Base-by-base conservation (phyloP, 2,113 vertebrate genomes). In the Hypanus sabinus region DNA sequence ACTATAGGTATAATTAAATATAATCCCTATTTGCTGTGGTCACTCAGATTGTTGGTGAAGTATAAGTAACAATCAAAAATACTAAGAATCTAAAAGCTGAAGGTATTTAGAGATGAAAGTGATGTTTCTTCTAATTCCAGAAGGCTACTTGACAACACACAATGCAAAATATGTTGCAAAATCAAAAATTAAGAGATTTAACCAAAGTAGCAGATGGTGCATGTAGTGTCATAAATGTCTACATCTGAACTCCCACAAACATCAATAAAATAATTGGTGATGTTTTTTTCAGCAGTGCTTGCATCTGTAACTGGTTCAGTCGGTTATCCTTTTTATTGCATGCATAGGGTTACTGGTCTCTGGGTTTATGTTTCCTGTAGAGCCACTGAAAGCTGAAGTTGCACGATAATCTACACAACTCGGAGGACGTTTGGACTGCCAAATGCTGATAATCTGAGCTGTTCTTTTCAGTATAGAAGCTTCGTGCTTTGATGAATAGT, bases 231-330 rank as follows among this genome's bases (percentile, higher is more conserved):
- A n/a, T 27, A 57, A 57, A 85, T 24, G 22, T 85, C 81, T 85
- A 55, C 3, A 57, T 60, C 83, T 88, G 27, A 14, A 16, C 27
- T 88, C 12, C 11, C 60, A 27, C 60, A 27, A 33, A 5, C 30
- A 33, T 62, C 30, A 68, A 20, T 65, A 90, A 33, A 90, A 20
- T 90, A 14, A 65, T 90, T 90, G 85, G 62, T 88, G 83, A 62
- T 55, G 22, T 85, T 85, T 85, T 57, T 62, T 62, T 60, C 55
- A 62, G 57, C 85, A 90, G 85, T 33, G 85, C 85, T 90, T 90
- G 60, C 16, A 16, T 33, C 60, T 65, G 27, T n/a, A 87, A 87
- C 83, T 60, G 83, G 22, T 65, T 20, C 1, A 5, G n/a, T n/a
- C 60, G 33, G 85, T 3, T 60, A 36, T 65, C 7, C 57, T 18